phyloP scores from a whole-genome alignment of 2,797 vertebrate genomes.

The Anas flavirostris region DNA sequence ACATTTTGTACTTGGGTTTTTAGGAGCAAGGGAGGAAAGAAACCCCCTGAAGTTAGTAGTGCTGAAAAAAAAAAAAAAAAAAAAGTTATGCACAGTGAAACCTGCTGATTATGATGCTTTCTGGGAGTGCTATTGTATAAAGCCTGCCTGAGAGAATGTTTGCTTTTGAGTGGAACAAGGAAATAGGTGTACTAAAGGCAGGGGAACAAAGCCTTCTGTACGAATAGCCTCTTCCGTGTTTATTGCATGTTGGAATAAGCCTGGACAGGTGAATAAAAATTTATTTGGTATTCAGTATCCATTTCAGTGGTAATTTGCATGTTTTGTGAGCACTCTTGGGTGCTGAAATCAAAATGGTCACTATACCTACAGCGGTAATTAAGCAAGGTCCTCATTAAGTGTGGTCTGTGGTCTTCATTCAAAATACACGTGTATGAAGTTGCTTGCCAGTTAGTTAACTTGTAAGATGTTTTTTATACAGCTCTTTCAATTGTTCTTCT shows the following conservation, averaged over 20 bases:
- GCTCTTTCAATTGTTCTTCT: neutral
- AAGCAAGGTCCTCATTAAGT: neutral
- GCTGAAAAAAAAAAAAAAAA: neutral
- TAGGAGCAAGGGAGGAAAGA: neutral
- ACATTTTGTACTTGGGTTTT: neutral
- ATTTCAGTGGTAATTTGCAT: neutral
- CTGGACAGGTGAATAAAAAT: neutral
- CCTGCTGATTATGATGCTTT: neutral
- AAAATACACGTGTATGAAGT: neutral
- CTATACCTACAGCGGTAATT: neutral
- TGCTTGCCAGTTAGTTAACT: neutral
- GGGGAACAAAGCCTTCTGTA: neutral
- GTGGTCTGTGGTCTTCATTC: neutral
- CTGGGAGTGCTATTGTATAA: neutral
- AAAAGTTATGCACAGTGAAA: neutral
- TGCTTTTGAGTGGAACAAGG: neutral
- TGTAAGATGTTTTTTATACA: neutral
- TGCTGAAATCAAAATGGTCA: neutral
- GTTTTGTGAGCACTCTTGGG: neutral
- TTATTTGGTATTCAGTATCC: neutral
- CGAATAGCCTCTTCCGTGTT: neutral
- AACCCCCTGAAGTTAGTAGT: neutral
- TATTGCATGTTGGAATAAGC: neutral
- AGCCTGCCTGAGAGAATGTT: neutral
- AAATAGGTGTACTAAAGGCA: neutral